Base-by-base conservation (phyloP, 1,140 invertebrate genomes). In the Drosophila tristis region DNA sequence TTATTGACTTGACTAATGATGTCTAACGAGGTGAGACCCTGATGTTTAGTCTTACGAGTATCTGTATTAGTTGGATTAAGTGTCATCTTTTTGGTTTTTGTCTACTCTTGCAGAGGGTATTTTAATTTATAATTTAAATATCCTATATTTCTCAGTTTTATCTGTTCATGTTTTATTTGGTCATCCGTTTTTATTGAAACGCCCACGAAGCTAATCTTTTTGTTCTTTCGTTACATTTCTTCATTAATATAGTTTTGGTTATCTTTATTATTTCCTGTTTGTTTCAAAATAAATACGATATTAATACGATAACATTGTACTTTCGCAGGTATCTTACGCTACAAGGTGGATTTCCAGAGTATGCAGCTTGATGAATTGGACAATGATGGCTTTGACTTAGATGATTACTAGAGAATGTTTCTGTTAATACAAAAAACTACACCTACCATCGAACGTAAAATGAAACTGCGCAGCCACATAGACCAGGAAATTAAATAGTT, bases 301-400 rank as follows among this genome's bases (percentile, higher is more conserved):
- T 15, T 47, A 48, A 74, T 68, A 9, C 20, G 8, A 44, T 49
- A 50, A n/a, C 20, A 55, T 42, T 56, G 1, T 44, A 35, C 20
- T 16, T 50, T 25, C 54, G 2, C 65, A 87, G 84, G 84, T 92
- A 95, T 99, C 87, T 95, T 99, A 80, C 96, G 99, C 74, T 99
- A 99, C 95, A 98, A 99, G 94, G 98, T 99, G 78, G 98, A 99
- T 94, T 98, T 99, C 95, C 98, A 99, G 92, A 97, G 96, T 92
- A 95, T 99, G 94, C 98, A 99, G 92, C 94, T 97, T 81, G 96
- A 98, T 82, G 97, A 98, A 55, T 94, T 96, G 86, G 96, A 97
- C 78, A 94, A 97, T 90, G 96, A 96, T 78, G 93, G 95, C 78
- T 97, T 96, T 93, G 97, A 99, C 93, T 94, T 98, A 92, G 97